phyloP scores from a whole-genome alignment of 2,888 invertebrate genomes.

The Diplazon laetatorius region DNA sequence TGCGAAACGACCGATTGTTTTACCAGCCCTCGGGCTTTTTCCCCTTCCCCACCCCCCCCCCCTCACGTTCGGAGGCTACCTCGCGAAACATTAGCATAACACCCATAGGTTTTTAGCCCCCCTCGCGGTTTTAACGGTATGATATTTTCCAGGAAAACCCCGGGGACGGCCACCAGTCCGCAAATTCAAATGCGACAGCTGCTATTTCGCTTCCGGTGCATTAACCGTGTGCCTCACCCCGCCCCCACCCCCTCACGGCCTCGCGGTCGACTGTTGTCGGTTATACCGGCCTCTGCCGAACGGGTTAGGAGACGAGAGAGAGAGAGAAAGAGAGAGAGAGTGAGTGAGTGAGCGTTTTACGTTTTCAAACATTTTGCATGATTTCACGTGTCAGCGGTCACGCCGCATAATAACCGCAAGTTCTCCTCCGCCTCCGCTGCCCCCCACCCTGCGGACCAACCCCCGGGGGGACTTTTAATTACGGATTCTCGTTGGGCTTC shows the following conservation, averaged over 20 bases:
- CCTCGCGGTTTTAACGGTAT: constrained; percentile 64
- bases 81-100: constrained; percentile 61
- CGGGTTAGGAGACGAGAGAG: no score
- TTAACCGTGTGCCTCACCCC: constrained; percentile 68
- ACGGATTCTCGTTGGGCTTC: constrained; percentile 54
- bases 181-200: constrained; percentile 75
- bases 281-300: no score
- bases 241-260: no score
- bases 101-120: constrained; percentile 68
- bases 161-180: constrained; percentile 61
- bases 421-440: no score
- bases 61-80: constrained; percentile 12
- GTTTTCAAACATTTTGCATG: constrained; percentile 75
- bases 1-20: constrained; percentile 64
- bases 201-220: constrained; percentile 77
- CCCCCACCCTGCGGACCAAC: no score
- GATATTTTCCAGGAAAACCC: constrained; percentile 65
- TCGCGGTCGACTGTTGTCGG: no score
- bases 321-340: no score
- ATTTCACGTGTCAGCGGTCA: constrained; percentile 76
- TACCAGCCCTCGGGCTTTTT: constrained; percentile 58
- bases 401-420: constrained; percentile 75
- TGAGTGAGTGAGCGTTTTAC: constrained; percentile 72
- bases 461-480: constrained; percentile 77
- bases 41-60: constrained; percentile 59